Evolutionary conservation across 35 echinoderm and acorn worm species (phyloP).

Genomic region (Lytechinus variegatus): DNA sequence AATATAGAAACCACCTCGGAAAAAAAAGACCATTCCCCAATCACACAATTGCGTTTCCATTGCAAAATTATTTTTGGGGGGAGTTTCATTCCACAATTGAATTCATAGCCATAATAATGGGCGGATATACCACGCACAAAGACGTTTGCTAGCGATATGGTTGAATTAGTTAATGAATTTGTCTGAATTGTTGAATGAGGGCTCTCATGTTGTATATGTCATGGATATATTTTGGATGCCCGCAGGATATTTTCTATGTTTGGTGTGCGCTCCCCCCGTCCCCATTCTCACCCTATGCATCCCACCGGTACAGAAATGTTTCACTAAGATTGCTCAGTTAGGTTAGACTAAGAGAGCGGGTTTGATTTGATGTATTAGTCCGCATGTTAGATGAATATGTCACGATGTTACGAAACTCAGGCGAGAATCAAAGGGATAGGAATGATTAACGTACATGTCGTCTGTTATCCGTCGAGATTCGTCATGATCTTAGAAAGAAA

Average conservation of each 20-base stretch:
- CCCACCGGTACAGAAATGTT: neutral
- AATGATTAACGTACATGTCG: slow-evolving; percentile 12
- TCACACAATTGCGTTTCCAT: slow-evolving; percentile 35
- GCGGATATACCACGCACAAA: slow-evolving; percentile 17
- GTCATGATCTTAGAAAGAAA: neutral
- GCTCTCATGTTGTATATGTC: slow-evolving; percentile 18
- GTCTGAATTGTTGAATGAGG: neutral
- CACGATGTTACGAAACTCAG: neutral
- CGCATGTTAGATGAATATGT: neutral
- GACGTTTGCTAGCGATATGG: neutral
- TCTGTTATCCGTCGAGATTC: neutral
- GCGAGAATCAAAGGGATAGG: neutral
- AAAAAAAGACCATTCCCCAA: neutral
- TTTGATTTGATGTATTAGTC: neutral
- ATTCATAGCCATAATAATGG: neutral
- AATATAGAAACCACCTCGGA: neutral
- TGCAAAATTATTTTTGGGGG: neutral
- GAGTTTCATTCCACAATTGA: slow-evolving; percentile 28
- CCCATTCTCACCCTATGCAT: neutral
- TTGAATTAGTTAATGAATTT: slow-evolving; percentile 15
- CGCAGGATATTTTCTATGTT: neutral
- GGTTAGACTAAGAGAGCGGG: neutral
- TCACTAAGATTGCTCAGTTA: neutral
- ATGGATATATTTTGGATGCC: neutral
- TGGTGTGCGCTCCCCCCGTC: neutral